Percentiles rank a stretch among this genome's conserved stretches.
phyloP scores from a whole-genome alignment of 2,797 vertebrate genomes.

The Columba guinea region DNA sequence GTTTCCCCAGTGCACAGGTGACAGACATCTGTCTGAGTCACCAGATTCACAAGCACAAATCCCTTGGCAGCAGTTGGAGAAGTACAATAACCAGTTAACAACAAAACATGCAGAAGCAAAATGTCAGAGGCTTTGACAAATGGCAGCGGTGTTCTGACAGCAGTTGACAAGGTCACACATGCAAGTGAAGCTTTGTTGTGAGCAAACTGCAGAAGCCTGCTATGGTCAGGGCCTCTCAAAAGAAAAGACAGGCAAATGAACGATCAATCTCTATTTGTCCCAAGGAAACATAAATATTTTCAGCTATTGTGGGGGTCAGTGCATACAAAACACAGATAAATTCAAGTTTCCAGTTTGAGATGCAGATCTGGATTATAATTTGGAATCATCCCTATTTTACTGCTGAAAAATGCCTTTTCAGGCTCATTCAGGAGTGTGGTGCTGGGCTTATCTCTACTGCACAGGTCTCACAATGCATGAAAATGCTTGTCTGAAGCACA shows the following conservation, averaged over 20 bases:
- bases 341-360: neutral
- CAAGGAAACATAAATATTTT: neutral
- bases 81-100: neutral
- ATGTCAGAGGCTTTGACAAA: neutral
- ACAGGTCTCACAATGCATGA: neutral
- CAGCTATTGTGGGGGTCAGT: neutral
- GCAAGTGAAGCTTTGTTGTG: neutral
- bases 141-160: neutral
- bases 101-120: neutral
- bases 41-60: neutral
- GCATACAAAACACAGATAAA: neutral
- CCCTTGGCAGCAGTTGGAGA: neutral
- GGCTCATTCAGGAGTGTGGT: neutral
- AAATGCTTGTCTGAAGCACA: neutral
- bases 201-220: neutral
- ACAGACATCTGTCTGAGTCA: neutral
- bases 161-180: fast-evolving
- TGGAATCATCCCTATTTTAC: neutral
- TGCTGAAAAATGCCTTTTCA: neutral
- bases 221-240: neutral
- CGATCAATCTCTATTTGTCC: fast-evolving
- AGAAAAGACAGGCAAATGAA: neutral
- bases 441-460: neutral
- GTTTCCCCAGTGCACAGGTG: neutral
- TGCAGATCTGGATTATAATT: neutral